Evolutionary conservation across 1,140 invertebrate genomes (phyloP).

Genomic region (Psilanteris sp.): DNA sequence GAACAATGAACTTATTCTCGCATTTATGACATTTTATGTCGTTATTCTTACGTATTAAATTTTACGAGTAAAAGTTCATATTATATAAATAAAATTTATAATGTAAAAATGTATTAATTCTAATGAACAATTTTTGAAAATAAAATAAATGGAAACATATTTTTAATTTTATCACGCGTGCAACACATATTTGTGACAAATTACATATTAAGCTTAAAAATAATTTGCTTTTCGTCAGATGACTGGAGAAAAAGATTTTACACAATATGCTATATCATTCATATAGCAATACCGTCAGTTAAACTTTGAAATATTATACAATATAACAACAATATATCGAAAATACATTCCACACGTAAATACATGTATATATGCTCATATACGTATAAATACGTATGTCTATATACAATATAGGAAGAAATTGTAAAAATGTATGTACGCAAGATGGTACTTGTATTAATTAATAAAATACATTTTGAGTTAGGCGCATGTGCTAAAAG

Average conservation of each 20-base stretch:
- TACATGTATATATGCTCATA: slow-evolving; percentile 37
- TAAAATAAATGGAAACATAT: too few relatives aligned
- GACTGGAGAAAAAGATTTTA: slow-evolving; percentile 22
- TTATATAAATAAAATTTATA: too few relatives aligned
- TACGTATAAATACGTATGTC: slow-evolving; percentile 38
- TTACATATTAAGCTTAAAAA: slow-evolving; percentile 21
- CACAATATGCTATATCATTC: slow-evolving; percentile 28
- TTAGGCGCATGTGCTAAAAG: slow-evolving; percentile 19
- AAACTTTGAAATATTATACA: slow-evolving; percentile 60
- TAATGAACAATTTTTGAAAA: too few relatives aligned
- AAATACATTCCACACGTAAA: slow-evolving; percentile 49
- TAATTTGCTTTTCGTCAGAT: slow-evolving; percentile 1
- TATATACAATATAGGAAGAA: slow-evolving; percentile 53
- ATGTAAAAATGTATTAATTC: too few relatives aligned
- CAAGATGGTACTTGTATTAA: not conserved
- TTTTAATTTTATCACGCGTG: not conserved
- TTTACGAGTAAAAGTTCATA: too few relatives aligned
- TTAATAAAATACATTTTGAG: slow-evolving; percentile 16
- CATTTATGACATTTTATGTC: too few relatives aligned
- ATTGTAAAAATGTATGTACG: slow-evolving; percentile 31
- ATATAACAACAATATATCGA: slow-evolving; percentile 64
- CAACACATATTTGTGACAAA: slow-evolving; percentile 1
- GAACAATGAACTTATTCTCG: not conserved
- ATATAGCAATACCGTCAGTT: slow-evolving; percentile 36
- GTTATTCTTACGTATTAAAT: too few relatives aligned